Evolutionary conservation across 2,888 invertebrate genomes (phyloP), one percentile per base, ranked within the genome.

Genomic region (Aproaerema taeniolella): DNA sequence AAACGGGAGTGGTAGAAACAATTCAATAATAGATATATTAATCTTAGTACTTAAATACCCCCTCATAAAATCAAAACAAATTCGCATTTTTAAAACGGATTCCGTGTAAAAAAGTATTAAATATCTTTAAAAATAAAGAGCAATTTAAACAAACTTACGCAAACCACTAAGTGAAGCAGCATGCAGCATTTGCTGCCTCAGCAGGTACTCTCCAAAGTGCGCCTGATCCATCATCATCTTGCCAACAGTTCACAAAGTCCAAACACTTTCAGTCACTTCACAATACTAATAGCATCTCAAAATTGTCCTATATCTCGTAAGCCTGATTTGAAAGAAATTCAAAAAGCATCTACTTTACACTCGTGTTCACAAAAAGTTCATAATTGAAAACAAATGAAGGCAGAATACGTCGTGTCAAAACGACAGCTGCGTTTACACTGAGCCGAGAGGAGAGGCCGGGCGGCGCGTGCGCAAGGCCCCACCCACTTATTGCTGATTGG

Each of bases 211-310:
- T 42, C 83, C 81, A 42, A 86, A 80, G 51, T 85, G 85, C 11
- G 82, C 78, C 61, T 86, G 86, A 66, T 85, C 85, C 86, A 86
- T 86, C 86, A 86, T 86, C 83, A 83, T 86, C 42, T 45, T 14
- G 34, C 37, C 6, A 26, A 58, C 44, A 44, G 14, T 16, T 36
- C 34, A 59, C 52, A 52, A 57, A 60, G 7, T 54, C 2, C 53
- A 55, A 61, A 45, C 50, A 45, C 55, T n/a, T 51, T 52, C 45
- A 55, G 61, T 55, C 76, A 82, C 78, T 72, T 76, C 78, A 82
- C 81, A 71, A 61, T 54, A 67, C 52, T 76, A 79, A 29, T 29
- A 35, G 36, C 41, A 42, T 37, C 38, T 31, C 20, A 28, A 29
- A 37, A 30, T 20, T 7, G 35, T 29, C 17, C 16, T 11, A 50